Evolutionary conservation across 2,888 invertebrate genomes (phyloP), one percentile per base, ranked within the genome.

Genomic region (Coenonympha arcania): DNA sequence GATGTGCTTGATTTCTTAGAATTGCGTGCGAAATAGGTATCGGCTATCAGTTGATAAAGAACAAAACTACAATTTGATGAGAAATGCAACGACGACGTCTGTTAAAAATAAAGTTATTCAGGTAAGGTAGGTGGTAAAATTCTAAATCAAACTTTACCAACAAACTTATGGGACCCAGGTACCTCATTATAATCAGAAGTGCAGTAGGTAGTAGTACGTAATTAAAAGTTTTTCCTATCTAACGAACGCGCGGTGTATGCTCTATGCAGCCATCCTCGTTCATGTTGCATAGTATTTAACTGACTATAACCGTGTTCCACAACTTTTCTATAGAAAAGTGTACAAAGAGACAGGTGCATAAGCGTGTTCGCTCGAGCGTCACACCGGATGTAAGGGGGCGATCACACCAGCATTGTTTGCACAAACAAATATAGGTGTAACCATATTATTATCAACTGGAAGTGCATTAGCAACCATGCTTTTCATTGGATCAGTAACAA

Each of bases 261-360:
- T 15, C 13, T 15, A 37, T n/a, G 20, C 15, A 24, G 22, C 51
- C 40, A 39, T 54, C 49, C 50, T 50, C 52, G 47, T 58, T 50
- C 36, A 43, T 40, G 8, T n/a, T n/a, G n/a, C n/a, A n/a, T n/a
- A 37, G 20, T 37, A 39, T 39, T 39, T 39, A 39, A 24, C 39
- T 39, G 24, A 39, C 39, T 39, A 51, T 37, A 39, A 33, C 44
- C 46, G 49, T 51, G 39, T 53, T 31, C 33, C 51, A 41, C 22
- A 51, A 52, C 28, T 53, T 59, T 57, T 52, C 40, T 53, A 54
- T 57, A 55, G 50, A 50, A 59, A 56, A 56, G 43, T 42, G 54
- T 53, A 59, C 59, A 61, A 64, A 65, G 64, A 71, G 82, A 79
- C 84, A 85, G 84, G 84, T 85, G 84, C 71, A 71, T 58, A 62